Conservation (phyloP, 1,140 invertebrate genomes). For the Bombus fervidus region DNA sequence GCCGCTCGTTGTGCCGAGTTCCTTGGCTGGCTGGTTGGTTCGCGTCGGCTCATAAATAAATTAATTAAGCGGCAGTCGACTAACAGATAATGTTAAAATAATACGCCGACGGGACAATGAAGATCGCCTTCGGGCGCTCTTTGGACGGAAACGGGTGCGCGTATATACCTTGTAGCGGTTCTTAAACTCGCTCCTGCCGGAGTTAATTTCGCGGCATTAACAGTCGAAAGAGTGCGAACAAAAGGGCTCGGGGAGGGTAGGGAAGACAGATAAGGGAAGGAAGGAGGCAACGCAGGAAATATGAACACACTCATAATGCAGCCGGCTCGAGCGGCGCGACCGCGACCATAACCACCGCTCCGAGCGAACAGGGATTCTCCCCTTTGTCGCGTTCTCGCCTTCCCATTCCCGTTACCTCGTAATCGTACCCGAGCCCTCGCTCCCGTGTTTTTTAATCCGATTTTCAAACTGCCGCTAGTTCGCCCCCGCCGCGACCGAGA, state of each 20-base stretch:
- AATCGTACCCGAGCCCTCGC: conserved; percentile 16
- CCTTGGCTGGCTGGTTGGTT: background rate
- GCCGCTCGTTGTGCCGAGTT: too few relatives aligned
- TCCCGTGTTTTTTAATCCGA: conserved; percentile 34
- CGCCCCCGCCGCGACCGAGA: background rate
- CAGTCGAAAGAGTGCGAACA: conserved; percentile 82
- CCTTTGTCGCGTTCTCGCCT: conserved; percentile 29
- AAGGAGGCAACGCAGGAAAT: conserved; percentile 76
- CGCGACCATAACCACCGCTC: conserved; percentile 34
- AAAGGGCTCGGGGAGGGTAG: conserved; percentile 75
- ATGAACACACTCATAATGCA: conserved; percentile 79
- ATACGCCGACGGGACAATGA: conserved; percentile 75
- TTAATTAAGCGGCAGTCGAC: conserved; percentile 77
- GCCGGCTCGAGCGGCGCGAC: conserved; percentile 49
- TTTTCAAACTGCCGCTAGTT: conserved; percentile 11
- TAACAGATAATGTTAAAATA: conserved; percentile 81
- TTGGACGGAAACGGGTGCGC: conserved; percentile 4
- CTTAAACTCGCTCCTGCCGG: conserved; percentile 78
- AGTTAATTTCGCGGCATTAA: conserved; percentile 82
- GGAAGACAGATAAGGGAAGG: conserved; percentile 78
- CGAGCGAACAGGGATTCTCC: conserved; percentile 61
- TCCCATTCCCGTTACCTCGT: background rate
- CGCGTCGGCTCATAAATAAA: conserved; percentile 76
- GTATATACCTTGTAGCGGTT: conserved; percentile 69
- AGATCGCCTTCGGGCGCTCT: conserved; percentile 45